Evolutionary conservation across 2,888 invertebrate species (phyloP), one percentile per base, ranked within the genome.

Genomic region (Luperina nickerlii): DNA sequence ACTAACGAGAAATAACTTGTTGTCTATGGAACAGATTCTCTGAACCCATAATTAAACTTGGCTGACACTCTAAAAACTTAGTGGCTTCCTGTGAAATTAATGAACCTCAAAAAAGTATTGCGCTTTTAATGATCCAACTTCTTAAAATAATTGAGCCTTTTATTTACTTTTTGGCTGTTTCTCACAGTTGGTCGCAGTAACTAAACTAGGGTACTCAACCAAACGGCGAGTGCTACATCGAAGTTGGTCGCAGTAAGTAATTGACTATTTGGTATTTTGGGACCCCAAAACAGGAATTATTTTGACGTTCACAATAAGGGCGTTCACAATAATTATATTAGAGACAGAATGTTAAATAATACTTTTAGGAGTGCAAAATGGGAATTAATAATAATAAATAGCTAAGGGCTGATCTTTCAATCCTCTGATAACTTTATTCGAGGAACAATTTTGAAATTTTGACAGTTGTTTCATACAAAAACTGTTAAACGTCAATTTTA

Each of bases 1-100:
- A 57, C n/a, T 42, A 72, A 48, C 63, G 32, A 83, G 67, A 82
- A 67, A 83, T 72, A 65, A 42, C 18, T 66, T 5, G 5, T 18
- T 68, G 77, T 65, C 38, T 4, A 2, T 24, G 9, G 0, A 76
- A 60, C 60, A 60, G n/a, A 42, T 60, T 71, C 9, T 45, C 20
- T 51, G 42, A 70, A 32, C 2, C 2, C 8, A 4, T 80, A 48
- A 27, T 18, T 20, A 48, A 62, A 3, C 38, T 24, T 54, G 24
- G 20, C 11, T 60, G n/a, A n/a, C n/a, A n/a, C n/a, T 60, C 11
- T n/a, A 11, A 57, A 57, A 24, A 24, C 57, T 57, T 24, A 11
- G 24, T 24, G 24, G 24, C 11, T 11, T 57, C 57, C 57, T 11
- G 24, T 60, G 5, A 4, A 60, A 60, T 60, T 60, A 60, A 60